These are phyloP conservation scores for Salarias fasciatus DNA, from an alignment of 2,797 vertebrate genomes.

Conservation along the genomic window DNA sequence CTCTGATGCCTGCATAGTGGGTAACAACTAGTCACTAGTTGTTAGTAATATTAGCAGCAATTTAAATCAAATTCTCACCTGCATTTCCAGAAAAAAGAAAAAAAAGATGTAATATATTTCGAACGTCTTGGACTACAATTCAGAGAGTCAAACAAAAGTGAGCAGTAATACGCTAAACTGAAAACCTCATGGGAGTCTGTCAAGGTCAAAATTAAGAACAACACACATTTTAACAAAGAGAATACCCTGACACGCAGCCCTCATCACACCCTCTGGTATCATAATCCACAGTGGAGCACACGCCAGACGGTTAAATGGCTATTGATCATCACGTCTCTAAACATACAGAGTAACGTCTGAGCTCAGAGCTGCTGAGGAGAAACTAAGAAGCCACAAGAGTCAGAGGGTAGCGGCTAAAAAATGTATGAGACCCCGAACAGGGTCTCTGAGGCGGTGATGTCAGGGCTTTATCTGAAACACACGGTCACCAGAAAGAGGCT, in stretches of 20 bases:
- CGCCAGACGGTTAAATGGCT: conserved; percentile 15
- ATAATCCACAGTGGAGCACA: conserved; percentile 11
- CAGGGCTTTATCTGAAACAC: conserved; percentile 45
- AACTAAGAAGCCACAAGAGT: neutral
- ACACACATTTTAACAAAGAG: neutral
- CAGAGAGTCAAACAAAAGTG: no score
- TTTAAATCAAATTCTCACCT: no score
- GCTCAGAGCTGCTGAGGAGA: neutral
- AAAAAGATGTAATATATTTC: no score
- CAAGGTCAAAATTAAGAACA: neutral
- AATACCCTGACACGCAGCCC: neutral
- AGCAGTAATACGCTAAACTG: no score
- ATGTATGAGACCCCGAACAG: conserved; percentile 24
- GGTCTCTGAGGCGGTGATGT: conserved; percentile 45
- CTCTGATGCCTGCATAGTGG: no score
- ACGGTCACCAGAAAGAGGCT: conserved; percentile 24
- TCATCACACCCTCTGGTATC: neutral
- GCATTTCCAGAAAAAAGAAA: no score
- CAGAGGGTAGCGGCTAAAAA: conserved; percentile 29
- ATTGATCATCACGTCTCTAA: conserved; percentile 17
- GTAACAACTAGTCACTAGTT: no score
- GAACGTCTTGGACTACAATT: no score
- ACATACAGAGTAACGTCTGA: neutral
- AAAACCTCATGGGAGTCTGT: neutral
- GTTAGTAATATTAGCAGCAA: no score